These are phyloP conservation scores for Ctenopoma kingsleyae DNA, from an alignment of 2,797 vertebrate species.

Conservation along the genomic window DNA sequence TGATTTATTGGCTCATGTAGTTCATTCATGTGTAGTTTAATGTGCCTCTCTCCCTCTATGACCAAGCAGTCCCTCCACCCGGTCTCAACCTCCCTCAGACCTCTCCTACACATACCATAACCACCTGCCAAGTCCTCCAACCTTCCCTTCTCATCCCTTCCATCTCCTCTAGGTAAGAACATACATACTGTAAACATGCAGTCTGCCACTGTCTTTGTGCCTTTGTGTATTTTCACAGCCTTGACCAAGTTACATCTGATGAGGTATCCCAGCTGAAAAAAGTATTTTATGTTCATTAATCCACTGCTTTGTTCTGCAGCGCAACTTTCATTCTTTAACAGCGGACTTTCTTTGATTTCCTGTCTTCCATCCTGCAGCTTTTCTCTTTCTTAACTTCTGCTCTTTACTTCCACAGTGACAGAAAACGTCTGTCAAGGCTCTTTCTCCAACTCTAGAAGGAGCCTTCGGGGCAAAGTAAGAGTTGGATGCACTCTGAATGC, in stretches of 20 bases:
- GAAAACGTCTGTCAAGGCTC: conserved; percentile 68
- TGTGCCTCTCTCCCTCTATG: conserved; percentile 72
- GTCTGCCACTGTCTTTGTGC: background rate
- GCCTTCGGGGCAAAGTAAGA: conserved; percentile 76
- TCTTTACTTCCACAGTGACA: conserved; percentile 59
- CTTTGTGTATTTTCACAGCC: conserved; percentile 6
- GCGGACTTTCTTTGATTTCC: conserved; percentile 5
- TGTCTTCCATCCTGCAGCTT: conserved; percentile 32
- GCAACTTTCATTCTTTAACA: background rate
- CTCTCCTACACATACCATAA: conserved; percentile 88
- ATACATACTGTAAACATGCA: background rate
- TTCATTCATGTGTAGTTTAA: conserved; percentile 60
- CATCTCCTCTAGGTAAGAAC: conserved; percentile 88
- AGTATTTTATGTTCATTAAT: background rate
- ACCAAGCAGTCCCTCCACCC: conserved; percentile 79
- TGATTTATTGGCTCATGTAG: background rate
- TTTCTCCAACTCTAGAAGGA: conserved; percentile 76
- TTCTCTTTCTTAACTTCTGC: conserved; percentile 21
- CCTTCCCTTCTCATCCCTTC: conserved; percentile 82
- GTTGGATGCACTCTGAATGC: conserved; percentile 11
- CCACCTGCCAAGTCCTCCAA: conserved; percentile 87
- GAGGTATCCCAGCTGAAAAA: background rate
- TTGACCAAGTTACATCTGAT: background rate
- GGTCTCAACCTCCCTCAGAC: conserved; percentile 87
- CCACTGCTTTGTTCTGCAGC: background rate